Conservation (phyloP, 2,888 invertebrate species). For the Polyploca ridens region DNA sequence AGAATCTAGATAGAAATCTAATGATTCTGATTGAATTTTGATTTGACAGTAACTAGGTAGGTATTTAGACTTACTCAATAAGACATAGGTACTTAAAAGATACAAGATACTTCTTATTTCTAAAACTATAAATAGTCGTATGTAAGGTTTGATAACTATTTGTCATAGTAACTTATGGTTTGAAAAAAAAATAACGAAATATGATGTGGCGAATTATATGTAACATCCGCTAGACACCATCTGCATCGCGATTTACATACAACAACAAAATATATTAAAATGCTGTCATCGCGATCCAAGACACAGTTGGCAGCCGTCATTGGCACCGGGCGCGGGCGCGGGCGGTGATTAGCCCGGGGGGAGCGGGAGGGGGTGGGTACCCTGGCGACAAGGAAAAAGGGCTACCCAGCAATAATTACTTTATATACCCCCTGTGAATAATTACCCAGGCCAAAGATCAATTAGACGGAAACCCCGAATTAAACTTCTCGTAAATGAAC, state of each 20-base stretch:
- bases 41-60: too few relatives aligned
- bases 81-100: too few relatives aligned
- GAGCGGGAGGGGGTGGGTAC: conserved; percentile 47
- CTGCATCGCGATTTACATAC: conserved; percentile 77
- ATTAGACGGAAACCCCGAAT: conserved; percentile 77
- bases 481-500: conserved; percentile 72
- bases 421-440: conserved; percentile 82
- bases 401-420: conserved; percentile 81
- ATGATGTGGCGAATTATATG: conserved; percentile 40
- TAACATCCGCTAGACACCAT: conserved; percentile 51
- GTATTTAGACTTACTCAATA: too few relatives aligned
- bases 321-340: conserved; percentile 78
- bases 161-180: conserved; percentile 2
- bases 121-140: too few relatives aligned
- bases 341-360: conserved; percentile 70
- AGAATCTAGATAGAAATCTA: too few relatives aligned
- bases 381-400: conserved; percentile 80
- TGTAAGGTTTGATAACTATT: conserved; percentile 15
- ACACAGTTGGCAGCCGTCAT: conserved; percentile 78
- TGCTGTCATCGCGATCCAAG: conserved; percentile 78
- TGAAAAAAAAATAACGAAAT: conserved; percentile 27
- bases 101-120: too few relatives aligned
- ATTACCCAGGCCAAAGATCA: conserved; percentile 79
- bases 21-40: too few relatives aligned
- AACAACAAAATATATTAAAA: conserved; percentile 82